A percentile compares a stretch with the other conserved stretches of the same genome.
phyloP scores from a whole-genome alignment of 1,140 invertebrate species.

The Drosophila eugracilis region DNA sequence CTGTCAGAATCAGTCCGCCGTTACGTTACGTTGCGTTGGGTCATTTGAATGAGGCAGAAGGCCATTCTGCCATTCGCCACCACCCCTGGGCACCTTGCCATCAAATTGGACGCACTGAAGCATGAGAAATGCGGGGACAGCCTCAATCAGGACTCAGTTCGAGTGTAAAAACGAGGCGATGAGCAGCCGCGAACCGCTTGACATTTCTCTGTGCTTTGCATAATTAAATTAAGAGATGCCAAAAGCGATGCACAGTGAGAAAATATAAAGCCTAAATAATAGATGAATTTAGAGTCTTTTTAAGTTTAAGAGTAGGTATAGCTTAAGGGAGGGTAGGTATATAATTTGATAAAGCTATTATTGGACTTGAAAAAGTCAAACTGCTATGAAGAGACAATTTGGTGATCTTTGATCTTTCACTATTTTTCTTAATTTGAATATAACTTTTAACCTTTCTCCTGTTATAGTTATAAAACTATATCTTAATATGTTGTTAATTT shows the following conservation, averaged over 20 bases:
- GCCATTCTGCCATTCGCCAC: constrained; percentile 4
- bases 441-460: too few relatives aligned
- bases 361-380: too few relatives aligned
- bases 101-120: constrained; percentile 74
- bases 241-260: constrained; percentile 8
- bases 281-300: too few relatives aligned
- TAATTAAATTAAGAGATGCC: constrained; percentile 77
- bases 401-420: too few relatives aligned
- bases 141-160: constrained; percentile 71
- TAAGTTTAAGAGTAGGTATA: too few relatives aligned
- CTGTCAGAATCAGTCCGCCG: constrained; percentile 65
- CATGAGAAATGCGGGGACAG: constrained; percentile 69
- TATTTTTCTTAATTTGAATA: too few relatives aligned
- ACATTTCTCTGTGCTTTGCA: constrained; percentile 75
- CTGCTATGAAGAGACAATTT: too few relatives aligned
- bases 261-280: background rate
- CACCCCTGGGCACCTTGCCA: constrained; percentile 33
- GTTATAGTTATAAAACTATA: too few relatives aligned
- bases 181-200: constrained; percentile 64
- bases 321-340: too few relatives aligned
- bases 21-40: constrained; percentile 48
- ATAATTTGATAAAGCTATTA: too few relatives aligned
- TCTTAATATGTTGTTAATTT: too few relatives aligned
- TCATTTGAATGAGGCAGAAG: constrained; percentile 72
- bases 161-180: constrained; percentile 75